A percentile compares a stretch with the other conserved stretches of the same genome.
phyloP scores from a whole-genome alignment of 2,113 vertebrate genomes.

The Chaenogobius annularis region DNA sequence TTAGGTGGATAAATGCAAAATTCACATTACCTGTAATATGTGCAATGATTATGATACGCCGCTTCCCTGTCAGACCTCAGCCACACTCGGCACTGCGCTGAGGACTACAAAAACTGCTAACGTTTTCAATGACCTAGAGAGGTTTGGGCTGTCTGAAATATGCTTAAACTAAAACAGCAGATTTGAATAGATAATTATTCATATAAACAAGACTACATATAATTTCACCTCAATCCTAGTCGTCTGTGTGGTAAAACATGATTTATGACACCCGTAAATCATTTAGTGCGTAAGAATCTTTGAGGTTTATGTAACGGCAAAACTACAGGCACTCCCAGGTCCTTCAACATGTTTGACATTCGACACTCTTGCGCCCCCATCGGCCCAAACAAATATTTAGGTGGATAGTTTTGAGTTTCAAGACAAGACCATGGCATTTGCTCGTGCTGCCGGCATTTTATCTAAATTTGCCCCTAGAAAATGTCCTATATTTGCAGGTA shows the following conservation, averaged over 20 bases:
- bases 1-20: fast-evolving
- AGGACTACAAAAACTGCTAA: conserved; percentile 52
- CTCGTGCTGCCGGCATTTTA: conserved; percentile 24
- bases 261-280: neutral
- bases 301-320: neutral
- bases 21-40: conserved; percentile 36
- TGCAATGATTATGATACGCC: neutral
- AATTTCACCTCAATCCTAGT: too few species aligned
- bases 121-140: conserved; percentile 36
- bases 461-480: conserved; percentile 22
- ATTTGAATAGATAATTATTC: neutral
- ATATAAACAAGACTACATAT: too few species aligned
- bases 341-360: conserved; percentile 4
- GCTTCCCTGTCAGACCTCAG: conserved; percentile 37
- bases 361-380: conserved; percentile 21
- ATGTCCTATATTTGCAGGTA: conserved; percentile 37
- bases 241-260: neutral
- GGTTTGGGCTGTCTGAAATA: neutral
- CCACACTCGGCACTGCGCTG: neutral
- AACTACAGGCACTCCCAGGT: neutral
- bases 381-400: neutral
- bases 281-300: neutral
- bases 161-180: conserved; percentile 35
- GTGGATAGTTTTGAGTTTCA: neutral
- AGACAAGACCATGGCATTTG: conserved; percentile 36